These are phyloP conservation scores for Heliconius sara DNA, from an alignment of 2,888 invertebrate genomes.

Conservation along the genomic window DNA sequence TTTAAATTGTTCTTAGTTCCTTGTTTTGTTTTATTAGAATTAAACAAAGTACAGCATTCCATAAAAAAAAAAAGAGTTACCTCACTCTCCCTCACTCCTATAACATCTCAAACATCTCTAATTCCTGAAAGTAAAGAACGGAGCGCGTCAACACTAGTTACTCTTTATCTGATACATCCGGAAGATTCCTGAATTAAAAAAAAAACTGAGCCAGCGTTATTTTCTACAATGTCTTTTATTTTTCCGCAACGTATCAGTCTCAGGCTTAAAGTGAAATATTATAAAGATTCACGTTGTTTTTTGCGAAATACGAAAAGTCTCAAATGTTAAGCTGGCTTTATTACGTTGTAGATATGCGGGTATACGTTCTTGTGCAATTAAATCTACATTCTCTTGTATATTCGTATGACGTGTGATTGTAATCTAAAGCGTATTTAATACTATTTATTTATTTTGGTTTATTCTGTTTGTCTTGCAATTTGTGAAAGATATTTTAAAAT, in stretches of 20 bases:
- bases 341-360: conserved; percentile 4
- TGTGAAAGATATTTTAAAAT: too few relatives aligned
- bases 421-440: neutral
- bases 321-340: conserved; percentile 19
- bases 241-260: neutral
- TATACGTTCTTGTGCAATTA: neutral
- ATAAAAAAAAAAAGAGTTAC: too few relatives aligned
- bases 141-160: neutral
- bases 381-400: neutral
- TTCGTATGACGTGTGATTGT: neutral
- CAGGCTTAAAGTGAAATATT: conserved; percentile 16
- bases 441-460: neutral
- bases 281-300: conserved; percentile 6
- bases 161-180: neutral
- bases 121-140: neutral
- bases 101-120: neutral
- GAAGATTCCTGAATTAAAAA: neutral
- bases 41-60: too few relatives aligned
- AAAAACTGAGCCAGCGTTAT: neutral
- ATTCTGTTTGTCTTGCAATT: too few relatives aligned
- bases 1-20: too few relatives aligned
- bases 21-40: too few relatives aligned
- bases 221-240: neutral
- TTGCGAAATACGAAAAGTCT: conserved; percentile 18
- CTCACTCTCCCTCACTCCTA: neutral